Percentiles rank a stretch among this genome's conserved stretches.
Evolutionary conservation across 2,797 vertebrate genomes (phyloP).

Genomic region (Coluber constrictor): DNA sequence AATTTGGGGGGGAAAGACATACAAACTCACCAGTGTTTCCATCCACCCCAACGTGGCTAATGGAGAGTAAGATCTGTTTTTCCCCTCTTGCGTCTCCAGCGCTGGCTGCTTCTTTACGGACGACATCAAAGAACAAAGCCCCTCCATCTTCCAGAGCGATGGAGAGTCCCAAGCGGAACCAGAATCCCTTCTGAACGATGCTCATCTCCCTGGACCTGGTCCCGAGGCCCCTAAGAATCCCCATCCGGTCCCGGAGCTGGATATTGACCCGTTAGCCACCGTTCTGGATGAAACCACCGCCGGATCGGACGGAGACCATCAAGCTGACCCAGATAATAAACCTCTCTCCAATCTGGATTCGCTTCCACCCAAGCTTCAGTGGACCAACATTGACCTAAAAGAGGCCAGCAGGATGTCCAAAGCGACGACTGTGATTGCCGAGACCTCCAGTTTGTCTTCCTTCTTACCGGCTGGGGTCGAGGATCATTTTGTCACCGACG

Average conservation of each 20-base stretch:
- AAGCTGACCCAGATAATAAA: constrained; percentile 2
- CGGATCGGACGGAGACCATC: background rate
- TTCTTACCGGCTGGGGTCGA: constrained; percentile 80
- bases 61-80: no score
- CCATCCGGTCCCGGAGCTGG: constrained; percentile 1
- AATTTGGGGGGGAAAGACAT: no score
- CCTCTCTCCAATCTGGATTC: constrained; percentile 30
- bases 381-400: constrained; percentile 93
- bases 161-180: constrained; percentile 74
- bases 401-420: constrained; percentile 73
- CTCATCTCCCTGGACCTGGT: background rate
- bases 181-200: constrained; percentile 48
- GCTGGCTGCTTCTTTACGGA: constrained; percentile 94
- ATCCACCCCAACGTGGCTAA: no score
- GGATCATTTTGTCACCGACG: constrained; percentile 77
- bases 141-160: constrained; percentile 73
- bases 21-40: no score
- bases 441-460: constrained; percentile 81
- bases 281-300: constrained; percentile 4
- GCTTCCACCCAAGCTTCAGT: constrained; percentile 73
- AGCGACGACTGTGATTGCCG: constrained; percentile 57
- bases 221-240: constrained; percentile 23
- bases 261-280: background rate
- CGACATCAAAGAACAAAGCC: constrained; percentile 81
- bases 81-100: constrained; percentile 62